Conservation (phyloP, 1,140 invertebrate species). For the Phymorhynchus buccinoides region DNA sequence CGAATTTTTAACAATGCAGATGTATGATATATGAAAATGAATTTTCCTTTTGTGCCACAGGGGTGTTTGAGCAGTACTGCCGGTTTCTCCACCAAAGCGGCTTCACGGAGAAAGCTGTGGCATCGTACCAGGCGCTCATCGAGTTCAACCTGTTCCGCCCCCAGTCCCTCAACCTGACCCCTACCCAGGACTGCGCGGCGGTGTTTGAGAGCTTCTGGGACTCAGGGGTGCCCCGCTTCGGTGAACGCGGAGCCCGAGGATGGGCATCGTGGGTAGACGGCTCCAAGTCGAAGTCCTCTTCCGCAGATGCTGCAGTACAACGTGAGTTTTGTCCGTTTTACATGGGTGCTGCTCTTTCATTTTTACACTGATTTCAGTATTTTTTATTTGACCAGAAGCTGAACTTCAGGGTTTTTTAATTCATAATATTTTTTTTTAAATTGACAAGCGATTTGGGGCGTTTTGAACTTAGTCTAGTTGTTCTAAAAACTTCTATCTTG, state of each 20-base stretch:
- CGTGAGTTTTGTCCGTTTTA: no score
- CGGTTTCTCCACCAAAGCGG: slow-evolving; percentile 71
- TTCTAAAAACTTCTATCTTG: no score
- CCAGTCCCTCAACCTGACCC: slow-evolving; percentile 42
- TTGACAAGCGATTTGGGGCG: no score
- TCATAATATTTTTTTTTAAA: no score
- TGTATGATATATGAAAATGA: no score
- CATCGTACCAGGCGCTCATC: slow-evolving; percentile 74
- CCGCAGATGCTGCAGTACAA: not conserved
- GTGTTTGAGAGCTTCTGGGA: slow-evolving; percentile 77
- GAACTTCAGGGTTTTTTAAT: no score
- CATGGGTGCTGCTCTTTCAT: no score
- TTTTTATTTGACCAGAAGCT: no score
- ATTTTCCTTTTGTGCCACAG: slow-evolving; percentile 66
- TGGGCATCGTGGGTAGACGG: slow-evolving; percentile 68
- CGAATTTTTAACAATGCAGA: no score
- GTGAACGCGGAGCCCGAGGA: slow-evolving; percentile 71
- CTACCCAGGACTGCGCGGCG: slow-evolving; percentile 58
- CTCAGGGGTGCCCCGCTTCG: slow-evolving; percentile 73
- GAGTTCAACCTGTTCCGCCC: slow-evolving; percentile 75
- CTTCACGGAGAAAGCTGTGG: slow-evolving; percentile 74
- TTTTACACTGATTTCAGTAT: no score
- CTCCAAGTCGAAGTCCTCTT: not conserved
- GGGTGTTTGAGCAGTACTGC: slow-evolving; percentile 72
- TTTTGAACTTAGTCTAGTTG: no score